Conservation (phyloP, 2,888 invertebrate species). For the Apeira syringaria region DNA sequence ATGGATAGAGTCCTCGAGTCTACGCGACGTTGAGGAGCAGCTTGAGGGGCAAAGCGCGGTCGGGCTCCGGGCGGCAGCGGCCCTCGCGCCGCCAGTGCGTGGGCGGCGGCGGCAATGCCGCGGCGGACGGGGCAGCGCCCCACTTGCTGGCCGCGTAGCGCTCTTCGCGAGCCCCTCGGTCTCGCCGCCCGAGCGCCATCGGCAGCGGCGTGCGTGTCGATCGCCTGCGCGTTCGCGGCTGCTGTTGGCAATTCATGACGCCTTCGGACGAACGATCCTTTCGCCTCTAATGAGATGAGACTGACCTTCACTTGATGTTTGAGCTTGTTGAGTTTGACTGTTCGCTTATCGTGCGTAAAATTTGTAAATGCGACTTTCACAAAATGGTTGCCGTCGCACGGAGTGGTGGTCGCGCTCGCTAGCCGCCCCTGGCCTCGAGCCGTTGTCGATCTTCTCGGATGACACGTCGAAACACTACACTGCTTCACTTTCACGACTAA, state of each 20-base stretch:
- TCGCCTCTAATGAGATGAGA: conserved; percentile 19
- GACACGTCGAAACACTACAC: conserved; percentile 80
- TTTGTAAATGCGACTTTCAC: conserved; percentile 51
- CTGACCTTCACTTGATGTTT: conserved; percentile 33
- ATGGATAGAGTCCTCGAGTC: conserved; percentile 56
- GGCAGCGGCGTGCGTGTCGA: conserved; percentile 47
- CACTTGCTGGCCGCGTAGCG: conserved; percentile 90
- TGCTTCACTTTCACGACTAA: conserved; percentile 73
- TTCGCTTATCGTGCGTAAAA: conserved; percentile 46
- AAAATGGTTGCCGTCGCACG: conserved; percentile 68
- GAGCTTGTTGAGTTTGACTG: conserved; percentile 22
- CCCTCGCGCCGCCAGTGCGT: conserved; percentile 87
- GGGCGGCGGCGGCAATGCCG: conserved; percentile 91
- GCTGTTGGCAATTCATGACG: conserved; percentile 54
- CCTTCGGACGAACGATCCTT: conserved; percentile 25
- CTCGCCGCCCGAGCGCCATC: conserved; percentile 31
- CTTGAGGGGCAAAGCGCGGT: conserved; percentile 85
- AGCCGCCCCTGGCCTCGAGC: conserved; percentile 69
- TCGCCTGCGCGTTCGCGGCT: conserved; percentile 49
- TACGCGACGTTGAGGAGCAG: conserved; percentile 85
- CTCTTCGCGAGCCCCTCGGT: conserved; percentile 52
- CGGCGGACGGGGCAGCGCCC: conserved; percentile 91
- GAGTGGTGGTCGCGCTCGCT: conserved; percentile 44
- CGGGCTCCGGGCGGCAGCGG: conserved; percentile 74
- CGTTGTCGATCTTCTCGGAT: conserved; percentile 75